Evolutionary conservation across 2,113 vertebrate genomes (phyloP), one percentile per base, ranked within the genome.

Genomic region (Cololabis saira): DNA sequence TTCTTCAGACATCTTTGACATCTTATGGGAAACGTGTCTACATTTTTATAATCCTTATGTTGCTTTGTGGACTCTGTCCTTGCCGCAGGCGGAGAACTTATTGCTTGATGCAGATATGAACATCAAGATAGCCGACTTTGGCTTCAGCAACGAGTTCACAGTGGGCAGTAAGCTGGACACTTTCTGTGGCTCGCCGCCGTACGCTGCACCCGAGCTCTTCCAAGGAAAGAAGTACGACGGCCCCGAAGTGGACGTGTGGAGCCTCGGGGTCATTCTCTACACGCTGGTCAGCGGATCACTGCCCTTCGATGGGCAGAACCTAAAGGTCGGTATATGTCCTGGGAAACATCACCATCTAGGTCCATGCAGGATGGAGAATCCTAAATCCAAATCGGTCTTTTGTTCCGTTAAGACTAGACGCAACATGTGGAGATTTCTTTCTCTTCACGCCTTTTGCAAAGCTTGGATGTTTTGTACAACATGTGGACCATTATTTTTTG

Each of bases 111-210:
- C 95, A 54, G 97, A 98, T 64, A 98, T 99, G 97, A 99, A 99
- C 91, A 99, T 99, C 87, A 99, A 99, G 95, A 99, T 99, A 55
- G 97, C 97, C 3, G 97, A 98, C 91, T 99, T 98, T 86, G 97
- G 97, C 78, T 98, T 99, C 93, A 99, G 97, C 87, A 98, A 98
- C 0, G 97, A 99, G 90, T 99, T 99, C 90, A 99, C 94, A 0
- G 92, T 96, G 2, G 97, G 97, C 71, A 98, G 94, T 73, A 99
- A 99, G 89, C 87, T 99, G 92, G 97, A 99, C 93, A 99, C 97
- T 0, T 99, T 99, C 91, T 99, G 97, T 67, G 97, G 97, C 71
- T 98, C 96, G 65, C 97, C 97, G 0, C 97, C 97, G 3, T 99
- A 99, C 0, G 97, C 97, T 0, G 97, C 97, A 16, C 97, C 97